Percentiles rank a stretch among this genome's conserved stretches.
Evolutionary conservation across 2,888 invertebrate genomes (phyloP).

Genomic region (Hydrotaea diabolus): DNA sequence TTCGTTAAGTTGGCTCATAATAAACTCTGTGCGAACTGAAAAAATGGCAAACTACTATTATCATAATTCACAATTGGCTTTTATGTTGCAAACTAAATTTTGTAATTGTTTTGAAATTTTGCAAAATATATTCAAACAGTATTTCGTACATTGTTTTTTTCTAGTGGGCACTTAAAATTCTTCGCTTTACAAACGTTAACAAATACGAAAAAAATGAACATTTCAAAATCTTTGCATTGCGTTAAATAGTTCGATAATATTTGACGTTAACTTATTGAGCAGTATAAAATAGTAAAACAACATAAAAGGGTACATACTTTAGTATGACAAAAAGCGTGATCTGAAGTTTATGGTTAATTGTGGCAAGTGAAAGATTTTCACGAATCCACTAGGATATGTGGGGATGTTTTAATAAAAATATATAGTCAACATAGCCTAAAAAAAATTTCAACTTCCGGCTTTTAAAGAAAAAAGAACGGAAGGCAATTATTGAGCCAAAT

Average conservation of each 20-base stretch:
- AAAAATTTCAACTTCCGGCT: too few species aligned
- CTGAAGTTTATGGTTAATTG: too few species aligned
- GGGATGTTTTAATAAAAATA: too few species aligned
- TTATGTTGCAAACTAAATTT: background rate
- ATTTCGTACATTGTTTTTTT: background rate
- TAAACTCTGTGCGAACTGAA: background rate
- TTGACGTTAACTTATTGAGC: background rate
- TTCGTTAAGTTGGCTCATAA: too few species aligned
- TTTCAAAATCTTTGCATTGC: constrained; percentile 25
- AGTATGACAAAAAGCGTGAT: too few species aligned
- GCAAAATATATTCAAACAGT: background rate
- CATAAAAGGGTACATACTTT: background rate
- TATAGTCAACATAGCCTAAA: too few species aligned
- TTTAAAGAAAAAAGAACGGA: too few species aligned
- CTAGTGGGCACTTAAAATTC: background rate
- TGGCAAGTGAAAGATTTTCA: too few species aligned
- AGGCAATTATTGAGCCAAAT: too few species aligned
- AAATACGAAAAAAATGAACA: constrained; percentile 12
- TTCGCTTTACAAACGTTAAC: background rate
- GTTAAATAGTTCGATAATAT: background rate
- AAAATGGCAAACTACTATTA: too few species aligned
- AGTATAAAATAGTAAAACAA: background rate
- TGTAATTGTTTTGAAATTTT: background rate
- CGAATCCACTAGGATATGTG: too few species aligned
- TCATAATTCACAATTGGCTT: background rate